Base-by-base conservation (phyloP, 1,140 invertebrate species). In the Polypedilum pembai region DNA sequence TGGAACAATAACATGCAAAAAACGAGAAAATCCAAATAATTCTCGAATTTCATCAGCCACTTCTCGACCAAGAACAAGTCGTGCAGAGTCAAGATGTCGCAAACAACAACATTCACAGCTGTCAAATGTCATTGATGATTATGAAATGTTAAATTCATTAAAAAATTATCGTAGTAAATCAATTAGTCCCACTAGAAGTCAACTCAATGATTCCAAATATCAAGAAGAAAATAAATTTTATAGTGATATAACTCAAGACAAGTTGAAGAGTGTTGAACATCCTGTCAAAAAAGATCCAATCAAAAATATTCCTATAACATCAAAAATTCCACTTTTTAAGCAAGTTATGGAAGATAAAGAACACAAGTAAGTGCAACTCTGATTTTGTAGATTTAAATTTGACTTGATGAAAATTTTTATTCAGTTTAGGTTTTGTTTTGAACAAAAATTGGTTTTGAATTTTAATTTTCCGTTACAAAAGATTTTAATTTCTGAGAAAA, bases 261-360 rank as follows among this genome's bases (percentile, higher is more conserved):
- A 20, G 7, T 8, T 69, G 8, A 69, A 69, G 20, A 8, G n/a
- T 18, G 20, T 69, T 69, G 65, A 69, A 0, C 65, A 69, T 69
- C 8, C 20, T 18, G 18, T 20, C 3, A 69, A 69, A 20, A n/a
- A 18, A 18, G 65, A 69, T 69, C 65, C 65, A 21, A 69, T 69
- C 2, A 69, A 74, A 12, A 7, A 33, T 20, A 72, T 75, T 75
- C 74, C 74, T 41, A 18, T 75, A 45, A 75, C 74, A 17, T 75
- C 74, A 5, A 10, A 33, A n/a, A 73, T 75, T 17, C 74, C 74
- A 20, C 20, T 75, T 8, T 72, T 41, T 33, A 24, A 75, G 12
- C 33, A 41, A 45, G 40, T 75, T 20, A 24, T 72, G 21, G 63
- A 63, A 17, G 74, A 75, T 41, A n/a, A 75, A 8, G 41, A 69